These are phyloP conservation scores for Athrips mouffetella DNA, from an alignment of 2,888 invertebrate genomes.

Conservation along the genomic window DNA sequence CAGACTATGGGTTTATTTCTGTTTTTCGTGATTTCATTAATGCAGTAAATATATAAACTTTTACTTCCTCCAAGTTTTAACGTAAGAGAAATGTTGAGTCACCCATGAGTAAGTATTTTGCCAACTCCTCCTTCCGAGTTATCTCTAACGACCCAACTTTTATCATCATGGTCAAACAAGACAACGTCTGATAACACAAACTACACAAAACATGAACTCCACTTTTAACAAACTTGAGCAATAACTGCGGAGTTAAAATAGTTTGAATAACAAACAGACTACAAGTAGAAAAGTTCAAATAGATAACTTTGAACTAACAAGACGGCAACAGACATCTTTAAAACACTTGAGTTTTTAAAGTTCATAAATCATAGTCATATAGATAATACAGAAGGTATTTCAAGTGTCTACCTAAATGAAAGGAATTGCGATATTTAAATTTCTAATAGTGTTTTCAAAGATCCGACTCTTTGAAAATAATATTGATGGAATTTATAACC, in stretches of 20 bases:
- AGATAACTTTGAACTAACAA: slow-evolving; percentile 33
- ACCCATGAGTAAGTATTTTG: neutral
- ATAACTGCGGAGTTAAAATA: slow-evolving; percentile 1
- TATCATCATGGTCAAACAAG: neutral
- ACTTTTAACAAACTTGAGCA: neutral
- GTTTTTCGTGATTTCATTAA: too few species aligned
- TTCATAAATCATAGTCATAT: slow-evolving; percentile 61
- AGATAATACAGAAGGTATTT: slow-evolving; percentile 45
- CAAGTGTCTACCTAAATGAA: slow-evolving; percentile 44
- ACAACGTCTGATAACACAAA: neutral
- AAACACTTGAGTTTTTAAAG: slow-evolving; percentile 51
- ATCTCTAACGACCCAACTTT: neutral
- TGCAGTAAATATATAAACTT: too few species aligned
- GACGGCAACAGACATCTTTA: slow-evolving; percentile 29
- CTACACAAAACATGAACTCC: neutral
- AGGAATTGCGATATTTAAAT: slow-evolving; percentile 25
- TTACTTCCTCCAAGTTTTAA: neutral
- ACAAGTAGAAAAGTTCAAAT: neutral
- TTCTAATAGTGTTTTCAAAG: slow-evolving; percentile 17
- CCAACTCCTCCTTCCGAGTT: neutral
- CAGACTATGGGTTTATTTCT: too few species aligned
- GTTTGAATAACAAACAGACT: neutral
- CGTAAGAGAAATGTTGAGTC: neutral
- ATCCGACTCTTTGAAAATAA: neutral
- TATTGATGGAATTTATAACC: slow-evolving; percentile 13